Conservation (phyloP, 2,113 vertebrate species). For the Grammomys surdaster region DNA sequence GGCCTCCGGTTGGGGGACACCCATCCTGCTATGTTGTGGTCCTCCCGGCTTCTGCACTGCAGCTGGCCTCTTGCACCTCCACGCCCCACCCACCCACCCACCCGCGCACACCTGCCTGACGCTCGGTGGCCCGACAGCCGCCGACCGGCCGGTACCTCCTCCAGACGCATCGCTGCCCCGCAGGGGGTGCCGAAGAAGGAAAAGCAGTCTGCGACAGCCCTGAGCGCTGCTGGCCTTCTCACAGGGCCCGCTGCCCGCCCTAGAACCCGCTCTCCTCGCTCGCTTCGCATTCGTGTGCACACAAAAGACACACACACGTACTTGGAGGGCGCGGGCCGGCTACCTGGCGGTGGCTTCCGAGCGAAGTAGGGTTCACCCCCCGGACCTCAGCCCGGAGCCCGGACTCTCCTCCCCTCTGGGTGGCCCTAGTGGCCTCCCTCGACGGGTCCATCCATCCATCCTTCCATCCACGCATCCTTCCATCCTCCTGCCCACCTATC, state of each 20-base stretch:
- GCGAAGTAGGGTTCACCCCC: too few species aligned
- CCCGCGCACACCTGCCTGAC: neutral
- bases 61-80: neutral
- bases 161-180: neutral
- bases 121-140: neutral
- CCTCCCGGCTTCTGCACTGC: neutral
- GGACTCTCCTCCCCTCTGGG: too few species aligned
- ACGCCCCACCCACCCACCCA: neutral
- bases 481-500: too few species aligned
- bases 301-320: too few species aligned
- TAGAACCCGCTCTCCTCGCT: neutral
- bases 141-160: too few species aligned
- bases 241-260: neutral
- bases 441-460: too few species aligned
- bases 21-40: neutral
- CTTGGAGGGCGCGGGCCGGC: too few species aligned
- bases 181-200: neutral
- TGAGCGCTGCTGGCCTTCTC: neutral
- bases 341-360: too few species aligned
- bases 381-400: too few species aligned
- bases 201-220: neutral
- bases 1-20: neutral
- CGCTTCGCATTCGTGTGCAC: too few species aligned
- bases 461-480: too few species aligned
- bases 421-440: too few species aligned